phyloP scores from a whole-genome alignment of 2,113 vertebrate genomes.

The Mesocricetus auratus region DNA sequence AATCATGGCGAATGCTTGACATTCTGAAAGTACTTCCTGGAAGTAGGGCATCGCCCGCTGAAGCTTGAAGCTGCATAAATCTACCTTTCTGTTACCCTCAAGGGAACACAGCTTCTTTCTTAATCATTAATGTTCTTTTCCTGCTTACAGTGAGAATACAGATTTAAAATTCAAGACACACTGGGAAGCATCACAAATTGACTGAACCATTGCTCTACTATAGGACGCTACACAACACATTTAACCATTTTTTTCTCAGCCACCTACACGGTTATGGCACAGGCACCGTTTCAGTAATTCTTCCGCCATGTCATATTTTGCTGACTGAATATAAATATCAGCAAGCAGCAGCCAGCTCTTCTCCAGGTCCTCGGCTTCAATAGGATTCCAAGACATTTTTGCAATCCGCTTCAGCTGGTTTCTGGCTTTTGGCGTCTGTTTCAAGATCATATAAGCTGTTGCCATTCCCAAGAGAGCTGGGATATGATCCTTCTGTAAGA shows the following conservation, averaged over 20 bases:
- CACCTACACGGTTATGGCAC: constrained; percentile 94
- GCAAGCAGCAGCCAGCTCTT: constrained; percentile 98
- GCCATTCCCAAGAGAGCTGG: constrained; percentile 97
- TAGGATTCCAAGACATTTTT: constrained; percentile 97
- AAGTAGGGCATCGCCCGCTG: constrained; percentile 55
- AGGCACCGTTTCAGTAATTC: constrained; percentile 95
- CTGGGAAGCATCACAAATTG: constrained; percentile 22
- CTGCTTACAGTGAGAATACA: constrained; percentile 39
- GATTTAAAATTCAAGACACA: not conserved
- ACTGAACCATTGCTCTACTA: not conserved
- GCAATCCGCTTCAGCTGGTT: constrained; percentile 97
- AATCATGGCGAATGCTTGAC: constrained; percentile 67
- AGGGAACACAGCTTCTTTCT: constrained; percentile 53
- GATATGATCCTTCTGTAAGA: constrained; percentile 94
- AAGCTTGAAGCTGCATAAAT: constrained; percentile 59
- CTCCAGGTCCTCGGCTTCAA: constrained; percentile 98
- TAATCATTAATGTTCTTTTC: constrained; percentile 56
- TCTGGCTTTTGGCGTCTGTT: constrained; percentile 95
- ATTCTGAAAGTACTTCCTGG: constrained; percentile 55
- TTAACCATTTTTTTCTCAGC: not conserved
- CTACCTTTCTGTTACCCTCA: constrained; percentile 27
- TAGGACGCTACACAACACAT: not conserved
- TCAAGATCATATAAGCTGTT: constrained; percentile 97
- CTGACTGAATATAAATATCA: constrained; percentile 98
- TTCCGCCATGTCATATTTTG: constrained; percentile 96